Percentiles rank a stretch among this genome's conserved stretches.
phyloP scores from a whole-genome alignment of 2,113 vertebrate genomes.

The Siphamia tubifer region DNA sequence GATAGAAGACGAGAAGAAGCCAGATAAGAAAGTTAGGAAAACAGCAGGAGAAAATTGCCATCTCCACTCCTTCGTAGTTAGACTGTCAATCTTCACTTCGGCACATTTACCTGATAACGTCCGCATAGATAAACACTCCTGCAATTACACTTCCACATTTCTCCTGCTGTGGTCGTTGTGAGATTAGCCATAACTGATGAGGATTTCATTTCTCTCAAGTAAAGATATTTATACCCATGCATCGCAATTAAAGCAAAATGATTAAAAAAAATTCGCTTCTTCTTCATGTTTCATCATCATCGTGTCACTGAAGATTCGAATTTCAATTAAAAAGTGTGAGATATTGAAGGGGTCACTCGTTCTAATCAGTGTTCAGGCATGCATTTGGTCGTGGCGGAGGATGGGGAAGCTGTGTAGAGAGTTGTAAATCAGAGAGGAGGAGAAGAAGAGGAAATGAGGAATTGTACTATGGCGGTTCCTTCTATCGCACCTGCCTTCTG shows the following conservation, averaged over 20 bases:
- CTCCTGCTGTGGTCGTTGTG: constrained; percentile 5
- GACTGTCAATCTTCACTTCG: constrained; percentile 51
- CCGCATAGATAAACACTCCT: constrained; percentile 53
- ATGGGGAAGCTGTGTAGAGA: constrained; percentile 1
- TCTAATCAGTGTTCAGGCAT: constrained; percentile 44
- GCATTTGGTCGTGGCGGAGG: constrained; percentile 23
- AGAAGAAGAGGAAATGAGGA: constrained; percentile 26
- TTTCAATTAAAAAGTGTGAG: constrained; percentile 68
- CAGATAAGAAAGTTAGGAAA: constrained; percentile 46
- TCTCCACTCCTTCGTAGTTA: constrained; percentile 25
- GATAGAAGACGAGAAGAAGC: constrained; percentile 13
- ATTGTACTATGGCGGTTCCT: neutral
- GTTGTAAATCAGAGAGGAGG: constrained; percentile 35
- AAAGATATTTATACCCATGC: constrained; percentile 62
- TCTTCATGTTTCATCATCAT: constrained; percentile 44
- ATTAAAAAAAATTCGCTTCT: constrained; percentile 18
- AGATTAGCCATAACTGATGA: constrained; percentile 40
- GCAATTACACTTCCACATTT: constrained; percentile 47
- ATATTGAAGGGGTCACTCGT: constrained; percentile 58
- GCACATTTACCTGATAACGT: constrained; percentile 60
- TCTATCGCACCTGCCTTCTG: neutral
- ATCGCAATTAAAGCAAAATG: constrained; percentile 60
- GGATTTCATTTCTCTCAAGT: constrained; percentile 44
- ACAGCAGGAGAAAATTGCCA: constrained; percentile 40
- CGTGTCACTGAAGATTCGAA: constrained; percentile 46